A percentile compares a stretch with the other conserved stretches of the same genome.
These are phyloP conservation scores for Macrotrachela quadricornifera DNA, from an alignment of 1,140 invertebrate species.

Conservation along the genomic window DNA sequence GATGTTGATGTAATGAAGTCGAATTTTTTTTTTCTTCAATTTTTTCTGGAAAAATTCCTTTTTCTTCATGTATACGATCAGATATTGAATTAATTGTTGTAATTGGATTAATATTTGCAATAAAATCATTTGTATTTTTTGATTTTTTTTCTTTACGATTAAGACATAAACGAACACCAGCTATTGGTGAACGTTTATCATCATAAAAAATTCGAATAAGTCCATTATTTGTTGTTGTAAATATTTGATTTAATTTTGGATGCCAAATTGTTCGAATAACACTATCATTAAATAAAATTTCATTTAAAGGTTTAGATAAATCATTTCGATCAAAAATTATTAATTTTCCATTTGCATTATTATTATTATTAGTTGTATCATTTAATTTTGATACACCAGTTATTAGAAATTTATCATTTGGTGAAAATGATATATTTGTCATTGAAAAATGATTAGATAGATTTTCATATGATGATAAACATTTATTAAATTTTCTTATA, in stretches of 20 bases:
- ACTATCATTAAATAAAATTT: slow-evolving; percentile 13
- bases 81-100: slow-evolving; percentile 44
- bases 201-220: slow-evolving; percentile 73
- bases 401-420: slow-evolving; percentile 64
- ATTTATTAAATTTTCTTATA: slow-evolving; percentile 54
- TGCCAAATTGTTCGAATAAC: slow-evolving; percentile 81
- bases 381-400: slow-evolving; percentile 39
- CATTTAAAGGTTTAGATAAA: no score
- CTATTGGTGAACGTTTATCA: slow-evolving; percentile 46
- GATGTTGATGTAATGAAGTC: slow-evolving; percentile 76
- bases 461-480: slow-evolving; percentile 43
- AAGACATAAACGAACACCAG: slow-evolving; percentile 45
- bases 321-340: no score
- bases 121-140: slow-evolving; percentile 42
- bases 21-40: slow-evolving; percentile 48
- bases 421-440: slow-evolving; percentile 79
- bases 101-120: slow-evolving; percentile 43
- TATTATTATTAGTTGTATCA: slow-evolving; percentile 18
- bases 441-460: slow-evolving; percentile 59
- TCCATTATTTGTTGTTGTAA: slow-evolving; percentile 74
- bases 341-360: slow-evolving; percentile 41
- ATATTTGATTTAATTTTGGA: slow-evolving; percentile 83
- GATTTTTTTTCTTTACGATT: slow-evolving; percentile 50
- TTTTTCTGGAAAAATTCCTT: slow-evolving; percentile 62
- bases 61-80: background rate